Percentiles rank a stretch among this genome's conserved stretches.
Evolutionary conservation across 37 sponge, comb jelly and placozoan genomes (phyloP).

Genomic region (Lycopodina hypogea): DNA sequence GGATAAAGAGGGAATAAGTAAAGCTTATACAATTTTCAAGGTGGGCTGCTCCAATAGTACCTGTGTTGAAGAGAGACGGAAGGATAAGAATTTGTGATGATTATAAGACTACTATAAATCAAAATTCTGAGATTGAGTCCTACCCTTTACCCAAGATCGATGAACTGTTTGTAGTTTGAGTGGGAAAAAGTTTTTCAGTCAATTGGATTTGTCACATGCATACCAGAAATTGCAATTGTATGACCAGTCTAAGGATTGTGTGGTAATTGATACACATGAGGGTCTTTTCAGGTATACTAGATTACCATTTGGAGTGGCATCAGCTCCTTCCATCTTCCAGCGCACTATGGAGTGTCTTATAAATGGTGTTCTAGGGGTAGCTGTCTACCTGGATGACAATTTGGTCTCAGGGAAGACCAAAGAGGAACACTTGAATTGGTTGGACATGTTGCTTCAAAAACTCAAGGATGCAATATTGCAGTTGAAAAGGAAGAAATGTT

Average conservation of each 20-base stretch:
- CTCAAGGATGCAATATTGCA: too few relatives aligned
- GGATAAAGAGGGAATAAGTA: constrained; percentile 18
- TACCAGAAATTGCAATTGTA: not conserved
- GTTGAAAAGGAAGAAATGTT: too few relatives aligned
- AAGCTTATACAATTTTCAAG: constrained; percentile 48
- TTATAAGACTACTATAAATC: constrained; percentile 46
- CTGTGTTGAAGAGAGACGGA: constrained; percentile 41
- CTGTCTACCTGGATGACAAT: constrained; percentile 15
- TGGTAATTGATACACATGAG: constrained; percentile 52
- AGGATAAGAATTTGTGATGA: constrained; percentile 40
- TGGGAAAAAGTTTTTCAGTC: constrained; percentile 30
- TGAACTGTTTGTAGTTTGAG: constrained; percentile 22
- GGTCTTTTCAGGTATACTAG: constrained; percentile 30
- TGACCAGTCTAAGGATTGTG: constrained; percentile 16
- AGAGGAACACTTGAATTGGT: too few relatives aligned
- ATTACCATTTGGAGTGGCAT: constrained; percentile 38
- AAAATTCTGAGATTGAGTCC: constrained; percentile 14
- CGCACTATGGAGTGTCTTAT: constrained; percentile 22
- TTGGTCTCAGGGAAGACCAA: too few relatives aligned
- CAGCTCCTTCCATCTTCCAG: constrained; percentile 39
- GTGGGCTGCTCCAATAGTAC: constrained; percentile 70
- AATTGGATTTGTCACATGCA: constrained; percentile 17
- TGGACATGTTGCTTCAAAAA: too few relatives aligned
- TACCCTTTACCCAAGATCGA: constrained; percentile 52
- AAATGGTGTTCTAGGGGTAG: constrained; percentile 18